These are phyloP conservation scores for Trichacis sp. DNA, from an alignment of 2,888 invertebrate genomes.

Conservation along the genomic window DNA sequence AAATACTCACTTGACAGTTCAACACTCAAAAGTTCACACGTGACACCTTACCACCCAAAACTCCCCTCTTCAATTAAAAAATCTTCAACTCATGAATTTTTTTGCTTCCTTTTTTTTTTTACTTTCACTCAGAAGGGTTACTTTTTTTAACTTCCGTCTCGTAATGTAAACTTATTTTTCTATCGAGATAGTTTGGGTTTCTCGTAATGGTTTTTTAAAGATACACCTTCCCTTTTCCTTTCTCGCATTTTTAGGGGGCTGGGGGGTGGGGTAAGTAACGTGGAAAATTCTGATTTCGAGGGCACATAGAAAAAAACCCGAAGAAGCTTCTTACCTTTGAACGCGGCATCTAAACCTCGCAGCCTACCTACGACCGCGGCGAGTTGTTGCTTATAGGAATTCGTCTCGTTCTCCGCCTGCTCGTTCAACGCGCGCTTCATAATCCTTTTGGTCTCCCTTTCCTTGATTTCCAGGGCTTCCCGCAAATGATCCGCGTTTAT, in stretches of 20 bases:
- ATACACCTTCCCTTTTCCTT: no score
- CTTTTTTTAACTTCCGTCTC: no score
- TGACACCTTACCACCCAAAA: no score
- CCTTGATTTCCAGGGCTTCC: conserved; percentile 76
- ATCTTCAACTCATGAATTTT: no score
- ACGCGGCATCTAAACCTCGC: conserved; percentile 81
- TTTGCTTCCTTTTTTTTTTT: no score
- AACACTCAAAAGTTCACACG: no score
- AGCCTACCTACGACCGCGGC: conserved; percentile 81
- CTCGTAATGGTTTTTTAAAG: no score
- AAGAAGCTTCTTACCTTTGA: conserved; percentile 74
- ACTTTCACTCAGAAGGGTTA: no score
- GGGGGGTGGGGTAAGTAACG: no score
- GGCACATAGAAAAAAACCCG: conserved; percentile 13
- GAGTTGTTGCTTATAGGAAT: conserved; percentile 78
- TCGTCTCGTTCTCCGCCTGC: conserved; percentile 76
- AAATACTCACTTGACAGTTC: no score
- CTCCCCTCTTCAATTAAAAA: no score
- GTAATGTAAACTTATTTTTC: conserved; percentile 8
- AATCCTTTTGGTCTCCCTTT: conserved; percentile 72
- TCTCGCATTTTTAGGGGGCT: conserved; percentile 4
- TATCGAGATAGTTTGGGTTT: no score
- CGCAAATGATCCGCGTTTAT: conserved; percentile 86
- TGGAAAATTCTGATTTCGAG: not conserved
- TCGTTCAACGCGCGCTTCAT: conserved; percentile 75